These are phyloP conservation scores for Poecilus cupreus DNA, from an alignment of 2,888 invertebrate genomes.

Conservation along the genomic window DNA sequence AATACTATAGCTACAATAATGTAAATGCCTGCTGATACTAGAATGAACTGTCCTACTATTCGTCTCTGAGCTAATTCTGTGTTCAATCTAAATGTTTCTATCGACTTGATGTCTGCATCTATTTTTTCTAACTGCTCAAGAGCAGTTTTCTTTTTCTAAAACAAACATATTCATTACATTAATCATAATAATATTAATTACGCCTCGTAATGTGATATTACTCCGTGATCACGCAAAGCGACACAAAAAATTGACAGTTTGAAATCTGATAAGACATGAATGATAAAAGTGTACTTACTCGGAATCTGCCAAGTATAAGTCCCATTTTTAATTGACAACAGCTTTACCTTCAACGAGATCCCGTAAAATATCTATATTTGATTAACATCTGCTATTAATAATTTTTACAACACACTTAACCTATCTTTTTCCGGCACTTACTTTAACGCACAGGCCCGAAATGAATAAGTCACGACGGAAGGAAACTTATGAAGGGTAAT, in stretches of 20 bases:
- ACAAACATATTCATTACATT: conserved; percentile 59
- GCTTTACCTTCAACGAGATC: conserved; percentile 42
- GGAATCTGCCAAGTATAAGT: conserved; percentile 80
- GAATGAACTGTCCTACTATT: conserved; percentile 85
- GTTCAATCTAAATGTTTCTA: conserved; percentile 86
- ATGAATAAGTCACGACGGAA: conserved; percentile 55
- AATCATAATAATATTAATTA: too few species aligned
- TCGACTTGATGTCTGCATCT: conserved; percentile 85
- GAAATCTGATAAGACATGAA: conserved; percentile 19
- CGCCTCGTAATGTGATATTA: conserved; percentile 2
- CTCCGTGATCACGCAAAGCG: neutral
- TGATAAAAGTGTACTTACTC: conserved; percentile 74
- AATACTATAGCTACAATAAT: conserved; percentile 83
- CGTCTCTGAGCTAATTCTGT: conserved; percentile 89
- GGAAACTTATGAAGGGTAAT: conserved; percentile 41
- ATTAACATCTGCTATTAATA: conserved; percentile 58
- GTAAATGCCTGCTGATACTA: conserved; percentile 82
- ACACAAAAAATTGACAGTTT: conserved; percentile 48
- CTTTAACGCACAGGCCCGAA: conserved; percentile 8
- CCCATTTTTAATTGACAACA: conserved; percentile 75
- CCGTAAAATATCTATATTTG: conserved; percentile 55
- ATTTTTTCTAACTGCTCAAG: conserved; percentile 80
- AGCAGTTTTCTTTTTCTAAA: conserved; percentile 77
- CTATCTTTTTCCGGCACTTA: conserved; percentile 51
- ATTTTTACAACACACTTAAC: conserved; percentile 52